Percentiles rank a stretch among this genome's conserved stretches.
These are phyloP conservation scores for Sebastes steindachneri DNA, from an alignment of 2,797 vertebrate genomes.

Conservation along the genomic window DNA sequence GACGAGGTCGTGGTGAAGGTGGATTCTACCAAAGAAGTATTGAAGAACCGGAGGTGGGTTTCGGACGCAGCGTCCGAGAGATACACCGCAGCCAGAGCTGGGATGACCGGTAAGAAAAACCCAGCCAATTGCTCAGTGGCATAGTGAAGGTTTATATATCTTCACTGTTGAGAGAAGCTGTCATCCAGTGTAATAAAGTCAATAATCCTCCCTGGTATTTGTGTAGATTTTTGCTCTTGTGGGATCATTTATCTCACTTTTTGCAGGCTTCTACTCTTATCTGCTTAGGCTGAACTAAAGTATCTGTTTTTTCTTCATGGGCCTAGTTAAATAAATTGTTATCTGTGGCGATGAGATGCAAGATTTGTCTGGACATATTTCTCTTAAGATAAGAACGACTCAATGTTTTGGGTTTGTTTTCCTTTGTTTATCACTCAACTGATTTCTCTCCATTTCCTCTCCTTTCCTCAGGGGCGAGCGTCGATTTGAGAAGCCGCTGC, in stretches of 20 bases:
- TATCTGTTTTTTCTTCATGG: background rate
- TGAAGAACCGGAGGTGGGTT: slow-evolving; percentile 89
- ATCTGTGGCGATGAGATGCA: background rate
- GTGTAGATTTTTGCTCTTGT: background rate
- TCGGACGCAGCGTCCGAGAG: slow-evolving; percentile 87
- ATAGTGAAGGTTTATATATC: background rate
- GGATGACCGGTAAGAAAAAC: slow-evolving; percentile 88
- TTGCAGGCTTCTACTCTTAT: background rate
- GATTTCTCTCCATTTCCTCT: slow-evolving; percentile 13
- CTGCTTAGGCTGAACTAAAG: background rate
- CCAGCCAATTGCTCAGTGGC: background rate
- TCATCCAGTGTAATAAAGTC: background rate
- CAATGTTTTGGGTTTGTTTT: background rate
- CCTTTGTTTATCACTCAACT: background rate
- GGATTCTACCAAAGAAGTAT: slow-evolving; percentile 95
- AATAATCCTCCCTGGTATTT: slow-evolving; percentile 8
- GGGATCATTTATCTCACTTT: background rate
- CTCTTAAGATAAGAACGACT: background rate
- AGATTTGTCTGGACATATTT: background rate
- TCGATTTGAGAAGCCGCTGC: slow-evolving; percentile 91
- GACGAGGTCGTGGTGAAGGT: slow-evolving; percentile 91
- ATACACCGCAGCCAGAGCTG: slow-evolving; percentile 95
- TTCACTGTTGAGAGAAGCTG: background rate
- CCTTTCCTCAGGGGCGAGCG: slow-evolving; percentile 85
- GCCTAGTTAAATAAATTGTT: background rate